These are phyloP conservation scores for Adelognathus sp. DNA, from an alignment of 2,888 invertebrate species.

Conservation along the genomic window DNA sequence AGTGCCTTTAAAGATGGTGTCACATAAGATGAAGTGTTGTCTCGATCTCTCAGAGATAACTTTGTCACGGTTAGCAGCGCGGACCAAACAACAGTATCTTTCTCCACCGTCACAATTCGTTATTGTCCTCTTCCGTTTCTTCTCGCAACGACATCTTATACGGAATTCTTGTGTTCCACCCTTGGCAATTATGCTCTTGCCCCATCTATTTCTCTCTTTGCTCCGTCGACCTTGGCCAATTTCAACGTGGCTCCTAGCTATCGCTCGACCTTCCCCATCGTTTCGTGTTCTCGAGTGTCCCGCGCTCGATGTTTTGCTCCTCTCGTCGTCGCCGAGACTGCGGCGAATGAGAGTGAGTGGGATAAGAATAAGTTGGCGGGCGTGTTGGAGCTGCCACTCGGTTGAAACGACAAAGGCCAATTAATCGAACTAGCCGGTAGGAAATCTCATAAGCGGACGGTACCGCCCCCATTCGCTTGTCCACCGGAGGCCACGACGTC, in stretches of 20 bases:
- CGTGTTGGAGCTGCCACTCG: neutral
- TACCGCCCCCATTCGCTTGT: neutral
- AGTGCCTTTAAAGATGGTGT: too few relatives aligned
- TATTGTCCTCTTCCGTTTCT: neutral
- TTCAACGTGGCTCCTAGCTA: conserved; percentile 13
- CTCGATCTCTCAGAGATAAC: too few relatives aligned
- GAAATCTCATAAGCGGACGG: conserved; percentile 46
- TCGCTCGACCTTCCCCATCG: conserved; percentile 15
- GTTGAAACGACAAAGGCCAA: conserved; percentile 34
- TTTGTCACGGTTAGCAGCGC: too few relatives aligned
- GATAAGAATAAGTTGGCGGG: conserved; percentile 21
- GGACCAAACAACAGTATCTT: too few relatives aligned
- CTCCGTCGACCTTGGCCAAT: conserved; percentile 32
- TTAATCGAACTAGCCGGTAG: conserved; percentile 51
- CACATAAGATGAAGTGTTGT: too few relatives aligned
- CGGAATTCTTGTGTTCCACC: neutral
- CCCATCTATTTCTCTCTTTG: neutral
- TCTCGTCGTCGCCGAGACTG: conserved; percentile 36
- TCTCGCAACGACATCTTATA: neutral
- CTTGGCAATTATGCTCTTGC: neutral
- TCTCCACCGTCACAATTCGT: too few relatives aligned
- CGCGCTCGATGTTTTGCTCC: conserved; percentile 34
- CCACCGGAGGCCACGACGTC: conserved; percentile 15
- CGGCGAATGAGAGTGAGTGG: neutral
- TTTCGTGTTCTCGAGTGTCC: neutral